These are phyloP conservation scores for Alosa alosa DNA, from an alignment of 2,113 vertebrate genomes.

Conservation along the genomic window DNA sequence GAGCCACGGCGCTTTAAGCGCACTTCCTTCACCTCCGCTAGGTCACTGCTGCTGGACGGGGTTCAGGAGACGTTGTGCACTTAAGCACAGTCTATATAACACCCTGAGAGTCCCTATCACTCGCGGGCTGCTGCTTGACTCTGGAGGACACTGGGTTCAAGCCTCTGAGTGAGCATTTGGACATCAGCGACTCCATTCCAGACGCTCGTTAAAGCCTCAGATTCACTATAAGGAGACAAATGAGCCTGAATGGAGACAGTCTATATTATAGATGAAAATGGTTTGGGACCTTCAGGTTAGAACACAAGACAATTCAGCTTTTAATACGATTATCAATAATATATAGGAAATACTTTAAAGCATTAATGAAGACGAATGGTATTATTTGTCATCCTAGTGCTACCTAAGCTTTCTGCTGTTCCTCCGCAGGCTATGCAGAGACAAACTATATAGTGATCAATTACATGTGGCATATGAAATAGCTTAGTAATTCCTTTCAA, in stretches of 20 bases:
- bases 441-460: neutral
- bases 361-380: too few species aligned
- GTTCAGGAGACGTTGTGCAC: conserved; percentile 22
- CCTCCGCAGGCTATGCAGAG: neutral
- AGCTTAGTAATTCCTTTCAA: neutral
- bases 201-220: neutral
- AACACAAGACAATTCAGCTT: neutral
- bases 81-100: neutral
- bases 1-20: conserved; percentile 31
- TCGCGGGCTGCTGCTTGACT: neutral
- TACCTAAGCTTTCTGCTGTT: too few species aligned
- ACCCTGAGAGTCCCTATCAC: neutral
- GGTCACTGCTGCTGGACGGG: conserved; percentile 15
- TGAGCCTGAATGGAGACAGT: neutral
- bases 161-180: neutral
- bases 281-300: neutral
- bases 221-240: neutral
- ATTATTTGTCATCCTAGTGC: too few species aligned
- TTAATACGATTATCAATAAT: too few species aligned
- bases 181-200: neutral
- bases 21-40: conserved; percentile 27
- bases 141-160: neutral
- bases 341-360: too few species aligned
- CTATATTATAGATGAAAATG: neutral
- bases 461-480: neutral